Evolutionary conservation across 2,888 invertebrate species (phyloP), one percentile per base, ranked within the genome.

Genomic region (Apamea crenata): DNA sequence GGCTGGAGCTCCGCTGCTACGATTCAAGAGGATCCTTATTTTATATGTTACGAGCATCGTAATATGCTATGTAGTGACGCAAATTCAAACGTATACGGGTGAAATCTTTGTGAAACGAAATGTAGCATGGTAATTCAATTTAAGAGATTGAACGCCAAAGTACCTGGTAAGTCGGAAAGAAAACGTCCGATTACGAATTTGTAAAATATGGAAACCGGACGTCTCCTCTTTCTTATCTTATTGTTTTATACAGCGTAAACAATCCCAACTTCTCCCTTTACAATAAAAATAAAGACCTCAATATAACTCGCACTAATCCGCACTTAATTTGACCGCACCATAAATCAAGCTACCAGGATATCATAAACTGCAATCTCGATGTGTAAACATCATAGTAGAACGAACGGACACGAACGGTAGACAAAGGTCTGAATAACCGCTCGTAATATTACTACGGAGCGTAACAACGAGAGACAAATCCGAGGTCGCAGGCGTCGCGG

Each of bases 401-500:
- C 85, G 82, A n/a, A n/a, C n/a, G n/a, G n/a, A 78, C 83, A 86
- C 76, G 80, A 83, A 80, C 84, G 82, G 81, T 80, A 85, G 85
- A 89, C 87, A 89, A 90, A 90, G 90, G 88, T 88, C 88, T 89
- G 87, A 90, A 90, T 89, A 90, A 88, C 87, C 88, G 85, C 85
- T 88, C 84, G 82, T 86, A 90, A 86, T 91, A 92, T 91, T 91
- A 92, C 89, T 91, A 91, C 89, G 84, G 80, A 86, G 86, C 84
- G 91, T 90, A 89, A 90, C 90, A 91, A 88, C 84, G 87, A 84
- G 91, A 91, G 93, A 93, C 94, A 94, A 95, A 94, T 94, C 93
- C 91, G 93, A 94, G 94, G 94, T 93, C 94, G 91, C 89, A 77
- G 65, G 86, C 67, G 69, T 74, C 78, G 78, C 69, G 91, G 89